Base-by-base conservation (phyloP, 2,888 invertebrate species). In the Eupithecia subumbrata region DNA sequence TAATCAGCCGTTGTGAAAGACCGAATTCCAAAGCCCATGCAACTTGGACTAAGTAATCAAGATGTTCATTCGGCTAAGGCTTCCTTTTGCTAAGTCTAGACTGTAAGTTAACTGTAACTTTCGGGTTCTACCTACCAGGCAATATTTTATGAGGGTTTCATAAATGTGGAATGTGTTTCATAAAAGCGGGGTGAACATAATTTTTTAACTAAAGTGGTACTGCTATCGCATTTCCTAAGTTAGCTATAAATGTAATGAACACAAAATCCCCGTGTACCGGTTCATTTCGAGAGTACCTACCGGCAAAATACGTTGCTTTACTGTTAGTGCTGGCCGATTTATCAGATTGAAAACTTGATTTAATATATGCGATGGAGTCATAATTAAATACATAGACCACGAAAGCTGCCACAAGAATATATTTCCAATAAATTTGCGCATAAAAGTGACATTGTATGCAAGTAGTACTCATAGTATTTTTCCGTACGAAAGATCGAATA, bases 21-120 rank as follows among this genome's bases (percentile, higher is more conserved):
- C 67, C n/a, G 25, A 22, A 45, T 48, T 69, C 43, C 34, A 45
- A 69, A 69, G 69, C 69, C 69, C 45, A n/a, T 64, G 63, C 45
- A 43, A 76, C 74, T 80, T 72, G 60, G 76, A 74, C 69, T 75
- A 73, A 71, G 56, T 71, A 78, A 78, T 77, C 75, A 76, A 74
- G 69, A 71, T 74, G 71, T 69, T 71, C 18, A 72, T 69, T 71
- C n/a, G 64, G 25, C 60, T 74, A n/a, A 56, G 30, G 70, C 43
- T 74, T 70, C 40, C 67, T 70, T 67, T 74, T 40, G 63, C 52
- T 34, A 40, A 66, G 69, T 40, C 64, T 73, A 56, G 69, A 72
- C 63, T 69, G 69, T 64, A 63, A 73, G 45, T 69, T 34, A 67
- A 64, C 60, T 67, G 64, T 34, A 67, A 64, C 60, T 67, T 70